Base-by-base conservation (phyloP, 2,888 invertebrate species). In the Hylaea fasciaria region DNA sequence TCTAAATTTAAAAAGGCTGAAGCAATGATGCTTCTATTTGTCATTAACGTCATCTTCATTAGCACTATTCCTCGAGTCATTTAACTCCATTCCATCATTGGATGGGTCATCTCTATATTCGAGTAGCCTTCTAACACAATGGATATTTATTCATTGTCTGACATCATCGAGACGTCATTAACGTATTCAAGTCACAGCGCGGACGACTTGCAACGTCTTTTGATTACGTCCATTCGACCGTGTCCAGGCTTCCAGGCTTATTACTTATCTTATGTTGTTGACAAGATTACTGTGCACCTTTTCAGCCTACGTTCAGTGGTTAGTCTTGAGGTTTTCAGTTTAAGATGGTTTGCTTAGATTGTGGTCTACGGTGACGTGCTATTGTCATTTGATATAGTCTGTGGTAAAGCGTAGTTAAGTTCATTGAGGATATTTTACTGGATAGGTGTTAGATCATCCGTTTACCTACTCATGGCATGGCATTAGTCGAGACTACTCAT, bases 121-220 rank as follows among this genome's bases (percentile, higher is more conserved):
- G 45, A 37, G 11, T 16, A 49, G 11, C 29, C 28, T 46, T 46
- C 49, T 39, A 32, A 39, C 56, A 61, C 61, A 61, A 61, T 51
- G 28, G 45, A 8, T 39, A 48, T 39, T 14, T 55, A 59, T 29
- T 58, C 55, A 51, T 28, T 28, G 48, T 12, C 55, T 81, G 76
- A 81, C 78, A 76, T 81, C 78, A 81, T 60, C 64, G 49, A 47
- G 43, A 71, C 76, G 75, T 79, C 77, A 77, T 67, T 73, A 70
- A 59, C 45, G 61, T 64, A 76, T 80, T 77, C 80, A 53, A 65
- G 70, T 73, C 78, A 73, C 69, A 64, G 41, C 43, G 53, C 46
- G 41, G 39, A 32, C 28, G 39, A 32, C 47, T 37, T 44, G 40
- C 22, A 46, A 28, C 46, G 57, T 52, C 47, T 64, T 60, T 35